Percentiles rank a stretch among this genome's conserved stretches.
Conservation (phyloP, 1,140 invertebrate species). For the Elysia chlorotica region DNA sequence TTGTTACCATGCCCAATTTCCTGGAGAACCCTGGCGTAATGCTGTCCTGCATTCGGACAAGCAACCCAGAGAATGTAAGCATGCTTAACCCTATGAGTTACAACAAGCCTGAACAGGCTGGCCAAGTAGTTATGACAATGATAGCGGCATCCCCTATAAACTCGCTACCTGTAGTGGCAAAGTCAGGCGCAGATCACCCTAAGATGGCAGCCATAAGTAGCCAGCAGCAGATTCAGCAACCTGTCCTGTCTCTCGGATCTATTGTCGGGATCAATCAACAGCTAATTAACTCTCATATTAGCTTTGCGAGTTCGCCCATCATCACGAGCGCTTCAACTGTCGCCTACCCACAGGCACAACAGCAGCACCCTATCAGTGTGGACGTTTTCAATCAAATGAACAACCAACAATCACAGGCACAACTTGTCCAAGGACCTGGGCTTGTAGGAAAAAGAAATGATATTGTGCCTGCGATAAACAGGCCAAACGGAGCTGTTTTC, state of each 20-base stretch:
- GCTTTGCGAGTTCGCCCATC: background rate
- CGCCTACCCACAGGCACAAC: background rate
- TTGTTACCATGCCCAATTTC: slow-evolving; percentile 11
- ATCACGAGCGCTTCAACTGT: background rate
- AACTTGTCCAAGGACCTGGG: background rate
- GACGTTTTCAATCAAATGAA: no score
- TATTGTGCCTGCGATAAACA: background rate
- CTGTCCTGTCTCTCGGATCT: background rate
- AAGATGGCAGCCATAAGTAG: background rate
- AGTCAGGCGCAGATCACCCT: background rate
- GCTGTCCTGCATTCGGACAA: background rate
- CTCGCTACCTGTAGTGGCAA: background rate
- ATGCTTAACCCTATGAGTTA: background rate
- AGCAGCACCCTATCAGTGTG: background rate
- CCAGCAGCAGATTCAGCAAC: background rate
- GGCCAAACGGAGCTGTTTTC: background rate
- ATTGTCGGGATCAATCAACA: background rate
- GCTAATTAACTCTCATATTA: background rate
- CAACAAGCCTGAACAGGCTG: background rate
- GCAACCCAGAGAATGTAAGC: background rate
- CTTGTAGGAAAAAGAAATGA: no score
- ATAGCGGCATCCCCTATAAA: background rate
- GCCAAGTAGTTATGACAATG: background rate
- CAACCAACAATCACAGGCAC: background rate
- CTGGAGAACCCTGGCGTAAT: background rate